phyloP scores from a whole-genome alignment of 1,140 invertebrate species.

The Trachelipus rathkii region DNA sequence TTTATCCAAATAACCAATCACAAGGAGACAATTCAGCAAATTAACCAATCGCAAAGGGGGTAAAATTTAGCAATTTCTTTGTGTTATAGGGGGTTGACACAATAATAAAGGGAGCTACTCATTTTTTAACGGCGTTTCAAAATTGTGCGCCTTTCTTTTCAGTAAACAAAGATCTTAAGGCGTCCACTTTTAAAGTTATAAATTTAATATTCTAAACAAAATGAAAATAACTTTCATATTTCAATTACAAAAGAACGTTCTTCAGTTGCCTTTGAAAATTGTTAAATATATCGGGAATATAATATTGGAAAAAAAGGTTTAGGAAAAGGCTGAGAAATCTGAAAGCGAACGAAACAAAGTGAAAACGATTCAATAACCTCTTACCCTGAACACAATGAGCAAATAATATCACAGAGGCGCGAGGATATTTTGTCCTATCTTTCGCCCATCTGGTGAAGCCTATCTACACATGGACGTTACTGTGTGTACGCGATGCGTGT shows the following conservation, averaged over 20 bases:
- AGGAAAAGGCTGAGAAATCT: no score
- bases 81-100: slow-evolving; percentile 7
- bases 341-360: neutral
- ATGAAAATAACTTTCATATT: no score
- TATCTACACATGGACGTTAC: neutral
- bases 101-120: slow-evolving; percentile 12
- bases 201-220: no score
- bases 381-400: slow-evolving; percentile 8
- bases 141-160: neutral
- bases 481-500: neutral
- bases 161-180: no score
- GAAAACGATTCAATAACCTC: slow-evolving; percentile 4
- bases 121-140: slow-evolving; percentile 4
- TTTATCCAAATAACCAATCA: neutral
- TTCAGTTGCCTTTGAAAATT: no score
- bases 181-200: no score
- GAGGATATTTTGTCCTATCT: slow-evolving; percentile 10
- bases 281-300: no score
- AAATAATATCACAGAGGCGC: slow-evolving; percentile 12
- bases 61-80: slow-evolving; percentile 3
- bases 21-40: neutral
- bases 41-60: slow-evolving; percentile 3
- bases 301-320: no score
- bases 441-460: slow-evolving; percentile 10
- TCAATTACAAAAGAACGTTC: no score